Evolutionary conservation across 2,888 invertebrate genomes (phyloP).

Genomic region (Prosapia bicincta): DNA sequence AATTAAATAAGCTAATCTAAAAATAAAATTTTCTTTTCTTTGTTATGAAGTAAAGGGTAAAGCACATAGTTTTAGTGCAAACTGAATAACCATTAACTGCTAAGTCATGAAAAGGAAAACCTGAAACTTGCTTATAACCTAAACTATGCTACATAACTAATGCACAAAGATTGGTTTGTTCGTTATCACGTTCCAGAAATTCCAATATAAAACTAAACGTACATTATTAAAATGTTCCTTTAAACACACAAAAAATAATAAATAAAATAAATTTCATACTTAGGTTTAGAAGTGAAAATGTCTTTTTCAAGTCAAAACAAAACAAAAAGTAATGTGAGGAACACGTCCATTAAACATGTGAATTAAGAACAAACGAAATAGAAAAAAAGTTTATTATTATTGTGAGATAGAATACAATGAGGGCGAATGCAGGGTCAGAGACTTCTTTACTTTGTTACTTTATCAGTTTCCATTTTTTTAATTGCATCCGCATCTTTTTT

Average conservation of each 20-base stretch:
- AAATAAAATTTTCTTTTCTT: not conserved
- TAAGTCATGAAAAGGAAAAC: no score
- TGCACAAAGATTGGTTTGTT: not conserved
- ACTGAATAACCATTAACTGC: not conserved
- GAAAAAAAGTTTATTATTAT: not conserved
- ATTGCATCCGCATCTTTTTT: constrained; percentile 50
- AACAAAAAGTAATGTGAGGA: constrained; percentile 5
- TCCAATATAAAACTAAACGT: not conserved
- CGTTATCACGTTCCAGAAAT: not conserved
- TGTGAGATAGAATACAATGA: not conserved
- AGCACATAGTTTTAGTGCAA: not conserved
- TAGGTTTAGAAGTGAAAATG: not conserved
- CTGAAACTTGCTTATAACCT: not conserved
- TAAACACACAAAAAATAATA: no score
- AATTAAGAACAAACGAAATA: constrained; percentile 8
- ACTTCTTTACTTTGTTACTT: not conserved
- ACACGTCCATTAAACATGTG: constrained; percentile 11
- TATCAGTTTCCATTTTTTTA: constrained; percentile 26
- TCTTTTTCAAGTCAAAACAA: constrained; percentile 1
- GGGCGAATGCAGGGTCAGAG: not conserved
- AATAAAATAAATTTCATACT: not conserved
- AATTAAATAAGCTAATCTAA: constrained; percentile 10
- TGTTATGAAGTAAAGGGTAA: not conserved
- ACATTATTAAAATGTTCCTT: no score
- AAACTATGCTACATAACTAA: not conserved